Evolutionary conservation across 2,113 vertebrate genomes (phyloP).

Genomic region (Thinocorus orbignyianus): DNA sequence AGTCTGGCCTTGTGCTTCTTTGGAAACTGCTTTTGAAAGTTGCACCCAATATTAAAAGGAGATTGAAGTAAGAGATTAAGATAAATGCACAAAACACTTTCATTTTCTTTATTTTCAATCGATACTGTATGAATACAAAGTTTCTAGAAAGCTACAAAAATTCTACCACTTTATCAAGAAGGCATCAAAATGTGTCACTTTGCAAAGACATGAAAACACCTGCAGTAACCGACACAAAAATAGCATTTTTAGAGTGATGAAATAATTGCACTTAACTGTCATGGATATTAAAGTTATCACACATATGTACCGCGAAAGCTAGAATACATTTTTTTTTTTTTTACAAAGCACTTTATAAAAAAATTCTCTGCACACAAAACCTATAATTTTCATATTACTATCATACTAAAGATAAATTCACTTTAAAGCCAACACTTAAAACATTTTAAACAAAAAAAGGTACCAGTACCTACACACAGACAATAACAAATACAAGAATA

Average conservation of each 20-base stretch:
- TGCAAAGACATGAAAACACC: conserved; percentile 98
- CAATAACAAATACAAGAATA: conserved; percentile 89
- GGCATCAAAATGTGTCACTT: conserved; percentile 98
- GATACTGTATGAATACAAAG: conserved; percentile 99
- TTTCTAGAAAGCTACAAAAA: conserved; percentile 99
- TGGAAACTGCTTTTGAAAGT: background rate
- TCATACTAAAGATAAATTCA: conserved; percentile 93
- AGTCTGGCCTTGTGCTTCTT: background rate
- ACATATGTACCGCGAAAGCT: conserved; percentile 97
- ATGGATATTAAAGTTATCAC: conserved; percentile 97
- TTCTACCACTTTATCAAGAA: conserved; percentile 99
- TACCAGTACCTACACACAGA: conserved; percentile 98
- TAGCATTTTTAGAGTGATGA: conserved; percentile 89
- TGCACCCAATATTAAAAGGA: background rate
- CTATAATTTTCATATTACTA: conserved; percentile 93
- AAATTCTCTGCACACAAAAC: conserved; percentile 94
- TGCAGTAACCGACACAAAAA: conserved; percentile 97
- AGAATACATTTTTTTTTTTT: conserved; percentile 92
- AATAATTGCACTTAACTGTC: conserved; percentile 92
- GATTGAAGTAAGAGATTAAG: conserved; percentile 40
- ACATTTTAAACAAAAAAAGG: conserved; percentile 89
- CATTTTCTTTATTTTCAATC: conserved; percentile 95
- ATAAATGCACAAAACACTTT: conserved; percentile 78
- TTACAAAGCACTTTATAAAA: conserved; percentile 98
- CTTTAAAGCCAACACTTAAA: conserved; percentile 97